Base-by-base conservation (phyloP, 2,888 invertebrate genomes). In the Apamea anceps region DNA sequence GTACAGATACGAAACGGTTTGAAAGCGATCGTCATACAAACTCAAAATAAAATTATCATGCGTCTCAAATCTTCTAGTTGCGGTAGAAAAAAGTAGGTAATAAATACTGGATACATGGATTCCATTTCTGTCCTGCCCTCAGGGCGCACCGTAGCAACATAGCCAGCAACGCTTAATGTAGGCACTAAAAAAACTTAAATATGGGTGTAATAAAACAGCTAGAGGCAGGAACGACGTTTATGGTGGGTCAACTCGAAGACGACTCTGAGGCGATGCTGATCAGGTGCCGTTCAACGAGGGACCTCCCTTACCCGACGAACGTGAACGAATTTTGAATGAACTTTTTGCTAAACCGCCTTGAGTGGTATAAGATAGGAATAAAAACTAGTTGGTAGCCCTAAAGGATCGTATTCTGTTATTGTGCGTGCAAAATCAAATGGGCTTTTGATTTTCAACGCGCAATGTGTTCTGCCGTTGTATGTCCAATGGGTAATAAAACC, bases 271-370 rank as follows among this genome's bases (percentile, higher is more conserved):
- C 67, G 45, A 77, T 66, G 75, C 76, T 81, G 85, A 75, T 80
- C 74, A 77, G 77, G 84, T 85, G 74, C 81, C 75, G 70, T 65
- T 82, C 75, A 81, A 80, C 65, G 72, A 74, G 32, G 67, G 65
- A 77, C 71, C 57, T 62, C 65, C 85, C 77, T 68, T 73, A 68
- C 72, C 68, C 75, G 72, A 63, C 65, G 68, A 76, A 88, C 91
- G 91, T 91, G 90, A 85, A 78, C 65, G 70, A 90, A 86, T 84
- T 91, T 79, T 78, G 80, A 85, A 90, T 87, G 60, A 77, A 78
- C 28, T 85, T 82, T 68, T 85, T 82, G 37, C 60, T 37, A 54
- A 75, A 71, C 65, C 66, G 8, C 65, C 21, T 12, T 71, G 57
- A 70, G 62, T 77, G 42, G 68, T 71, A 57, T 32, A 60, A 37